Conservation (phyloP, 1,140 invertebrate genomes). For the Zaprionus tsacasi region DNA sequence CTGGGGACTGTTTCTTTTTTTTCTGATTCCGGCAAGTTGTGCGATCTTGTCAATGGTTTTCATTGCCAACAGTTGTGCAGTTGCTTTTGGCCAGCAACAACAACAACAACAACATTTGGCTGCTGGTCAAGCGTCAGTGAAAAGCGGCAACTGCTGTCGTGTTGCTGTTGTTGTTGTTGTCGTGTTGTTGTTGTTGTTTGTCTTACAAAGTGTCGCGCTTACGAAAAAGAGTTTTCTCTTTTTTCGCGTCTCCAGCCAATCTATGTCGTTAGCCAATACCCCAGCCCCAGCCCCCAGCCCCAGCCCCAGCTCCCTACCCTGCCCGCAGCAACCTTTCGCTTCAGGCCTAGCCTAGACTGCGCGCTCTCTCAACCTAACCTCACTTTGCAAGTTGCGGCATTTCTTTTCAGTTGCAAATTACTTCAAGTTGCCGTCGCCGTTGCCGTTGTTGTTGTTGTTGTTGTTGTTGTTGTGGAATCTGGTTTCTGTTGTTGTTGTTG, state of each 20-base stretch:
- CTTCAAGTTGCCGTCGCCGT: conserved; percentile 68
- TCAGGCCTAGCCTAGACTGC: conserved; percentile 2
- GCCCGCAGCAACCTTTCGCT: neutral
- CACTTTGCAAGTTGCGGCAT: conserved; percentile 55
- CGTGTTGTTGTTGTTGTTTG: conserved; percentile 23
- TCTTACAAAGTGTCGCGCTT: conserved; percentile 69
- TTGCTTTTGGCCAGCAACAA: conserved; percentile 16
- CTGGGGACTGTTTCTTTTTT: neutral
- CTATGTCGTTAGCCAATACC: conserved; percentile 17
- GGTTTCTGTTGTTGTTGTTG: conserved; percentile 46
- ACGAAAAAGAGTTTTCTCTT: conserved; percentile 72
- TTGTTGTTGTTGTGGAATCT: conserved; percentile 50
- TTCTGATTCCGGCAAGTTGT: neutral
- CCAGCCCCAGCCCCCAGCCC: neutral
- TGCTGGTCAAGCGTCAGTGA: neutral
- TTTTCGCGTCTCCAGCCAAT: conserved; percentile 41
- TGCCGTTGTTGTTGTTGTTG: conserved; percentile 25
- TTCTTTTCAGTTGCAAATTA: conserved; percentile 79
- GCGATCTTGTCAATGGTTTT: conserved; percentile 22
- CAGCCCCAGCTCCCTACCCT: neutral
- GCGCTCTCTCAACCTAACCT: conserved; percentile 5
- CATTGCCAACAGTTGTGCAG: conserved; percentile 41
- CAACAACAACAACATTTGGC: conserved; percentile 35
- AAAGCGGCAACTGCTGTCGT: conserved; percentile 28
- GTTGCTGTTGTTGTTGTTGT: conserved; percentile 4